Base-by-base conservation (phyloP, 2,888 invertebrate genomes). In the Esperia sulphurella region DNA sequence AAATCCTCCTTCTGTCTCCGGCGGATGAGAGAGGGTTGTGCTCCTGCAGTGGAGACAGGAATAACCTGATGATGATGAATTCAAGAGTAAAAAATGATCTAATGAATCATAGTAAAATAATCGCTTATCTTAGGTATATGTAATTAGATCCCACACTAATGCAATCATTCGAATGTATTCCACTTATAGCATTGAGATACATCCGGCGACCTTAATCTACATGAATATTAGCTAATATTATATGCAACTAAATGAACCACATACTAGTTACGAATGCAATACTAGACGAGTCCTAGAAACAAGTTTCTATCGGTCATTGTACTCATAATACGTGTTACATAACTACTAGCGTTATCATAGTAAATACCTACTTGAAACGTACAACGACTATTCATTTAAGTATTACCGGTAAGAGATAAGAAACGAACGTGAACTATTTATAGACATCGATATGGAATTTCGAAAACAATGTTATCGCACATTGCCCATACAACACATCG, bases 181-280 rank as follows among this genome's bases (percentile, higher is more conserved):
- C 55, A 77, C 65, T 73, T 73, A n/a, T n/a, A 72, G 53, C 46
- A 55, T 65, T 67, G 58, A 59, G 65, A 71, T 55, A 70, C 68
- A 78, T 79, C 79, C 78, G 80, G 71, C 58, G 77, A 61, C 75
- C 77, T 73, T 74, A 75, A 70, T 75, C 46, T 46, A 51, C 50
- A 13, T 42, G 35, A 8, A 48, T 43, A 41, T 39, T 45, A 45
- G 38, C 35, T 33, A 43, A 40, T 40, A 46, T 40, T 40, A 46
- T 40, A n/a, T 30, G 14, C 33, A 43, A 43, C 37, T 40, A 33
- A 33, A 41, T 10, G 28, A n/a, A 13, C 21, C 21, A 21, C 21
- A 21, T 21, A 21, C 21, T 21, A n/a, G 37, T 14, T 38, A 31
- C 8, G n/a, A 21, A 45, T 44, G 33, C 38, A 44, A 29, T 13